These are phyloP conservation scores for Avahi laniger DNA, from an alignment of 2,797 vertebrate genomes.

Conservation along the genomic window DNA sequence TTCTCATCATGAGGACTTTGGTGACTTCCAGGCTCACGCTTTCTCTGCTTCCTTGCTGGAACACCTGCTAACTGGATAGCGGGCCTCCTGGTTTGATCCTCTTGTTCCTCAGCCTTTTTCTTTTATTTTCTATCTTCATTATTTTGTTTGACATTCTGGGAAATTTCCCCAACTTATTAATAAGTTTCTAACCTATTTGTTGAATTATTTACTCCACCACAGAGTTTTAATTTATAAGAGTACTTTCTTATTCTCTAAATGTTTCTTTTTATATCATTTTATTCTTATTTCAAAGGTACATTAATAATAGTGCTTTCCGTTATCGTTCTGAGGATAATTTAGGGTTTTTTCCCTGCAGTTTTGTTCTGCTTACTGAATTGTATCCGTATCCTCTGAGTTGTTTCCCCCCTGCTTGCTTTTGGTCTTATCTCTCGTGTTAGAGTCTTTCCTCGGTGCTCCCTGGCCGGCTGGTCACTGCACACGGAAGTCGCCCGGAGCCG, in stretches of 20 bases:
- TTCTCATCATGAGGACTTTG: not conserved
- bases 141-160: constrained; percentile 10
- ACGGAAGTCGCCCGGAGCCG: not conserved
- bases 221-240: constrained; percentile 47
- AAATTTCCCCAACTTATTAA: constrained; percentile 2
- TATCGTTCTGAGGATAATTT: not conserved
- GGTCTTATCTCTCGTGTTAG: not conserved
- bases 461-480: not conserved
- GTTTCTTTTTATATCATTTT: constrained; percentile 1
- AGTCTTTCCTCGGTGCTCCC: not conserved
- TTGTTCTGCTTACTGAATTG: not conserved
- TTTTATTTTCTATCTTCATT: constrained; percentile 29
- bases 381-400: not conserved
- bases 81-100: not conserved
- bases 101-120: not conserved
- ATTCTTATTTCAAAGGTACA: constrained; percentile 11
- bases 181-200: constrained; percentile 13
- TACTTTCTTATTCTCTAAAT: not conserved
- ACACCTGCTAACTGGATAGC: not conserved
- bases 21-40: not conserved
- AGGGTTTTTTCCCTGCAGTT: not conserved
- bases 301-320: not conserved
- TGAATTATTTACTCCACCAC: constrained; percentile 38
- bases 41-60: not conserved
- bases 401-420: not conserved